Conservation (phyloP, 2,113 vertebrate species). For the Tetraodon nigroviridis region DNA sequence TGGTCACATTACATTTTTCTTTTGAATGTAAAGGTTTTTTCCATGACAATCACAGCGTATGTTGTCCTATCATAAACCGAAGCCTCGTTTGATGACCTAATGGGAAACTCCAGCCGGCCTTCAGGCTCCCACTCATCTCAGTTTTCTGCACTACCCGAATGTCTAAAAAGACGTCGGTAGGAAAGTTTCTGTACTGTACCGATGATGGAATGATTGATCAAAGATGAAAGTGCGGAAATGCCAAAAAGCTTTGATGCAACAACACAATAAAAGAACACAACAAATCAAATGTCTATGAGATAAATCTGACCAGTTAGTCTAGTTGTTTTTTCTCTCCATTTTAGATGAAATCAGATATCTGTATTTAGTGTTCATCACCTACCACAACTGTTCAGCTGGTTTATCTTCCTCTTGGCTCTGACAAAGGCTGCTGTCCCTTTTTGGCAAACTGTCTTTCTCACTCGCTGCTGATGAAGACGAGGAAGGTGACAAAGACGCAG, state of each 20-base stretch:
- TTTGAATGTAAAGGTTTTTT: neutral
- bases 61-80: constrained; percentile 15
- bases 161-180: no score
- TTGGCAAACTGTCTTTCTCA: constrained; percentile 32
- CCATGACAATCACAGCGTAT: neutral
- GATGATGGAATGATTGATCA: no score
- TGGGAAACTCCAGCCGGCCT: constrained; percentile 44
- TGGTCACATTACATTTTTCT: no score
- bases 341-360: neutral
- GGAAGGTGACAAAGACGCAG: constrained; percentile 48
- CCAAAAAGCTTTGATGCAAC: no score
- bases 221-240: no score
- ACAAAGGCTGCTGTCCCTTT: constrained; percentile 39
- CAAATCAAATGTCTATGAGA: no score
- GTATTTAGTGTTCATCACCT: constrained; percentile 14
- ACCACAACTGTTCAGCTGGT: constrained; percentile 49
- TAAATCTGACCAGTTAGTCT: neutral
- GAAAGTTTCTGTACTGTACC: no score
- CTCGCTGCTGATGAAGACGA: constrained; percentile 29
- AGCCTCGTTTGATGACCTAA: constrained; percentile 43
- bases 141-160: constrained; percentile 1
- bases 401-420: constrained; percentile 32
- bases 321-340: neutral
- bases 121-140: constrained; percentile 7
- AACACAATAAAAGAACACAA: no score